Evolutionary conservation across 1,140 invertebrate species (phyloP), one percentile per base, ranked within the genome.

Genomic region (Apis laboriosa): DNA sequence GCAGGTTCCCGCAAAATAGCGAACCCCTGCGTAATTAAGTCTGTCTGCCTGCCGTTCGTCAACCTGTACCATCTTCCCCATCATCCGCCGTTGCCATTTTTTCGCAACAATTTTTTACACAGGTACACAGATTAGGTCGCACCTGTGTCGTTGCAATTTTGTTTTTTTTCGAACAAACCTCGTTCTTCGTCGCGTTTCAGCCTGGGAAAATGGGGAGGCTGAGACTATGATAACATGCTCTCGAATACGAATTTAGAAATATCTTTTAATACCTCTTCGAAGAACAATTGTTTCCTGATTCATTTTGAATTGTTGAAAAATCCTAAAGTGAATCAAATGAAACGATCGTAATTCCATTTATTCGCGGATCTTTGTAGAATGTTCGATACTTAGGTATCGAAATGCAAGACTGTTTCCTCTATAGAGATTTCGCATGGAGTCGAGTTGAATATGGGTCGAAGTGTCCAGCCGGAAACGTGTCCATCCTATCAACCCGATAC

Each of bases 51-150:
- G 61, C 68, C 28, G 83, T 77, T 88, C 79, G 74, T 88, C 78
- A 75, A 24, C 49, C 21, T 17, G 19, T 60, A 17, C 17, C 61
- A 17, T 56, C 66, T 49, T 70, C 21, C 19, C 58, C n/a, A n/a
- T n/a, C 24, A 5, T 11, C n/a, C 15, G 13, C 28, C 24, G 28
- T 55, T 55, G 24, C 24, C 49, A 13, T 49, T 61, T n/a, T 77
- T 60, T 55, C 58, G 73, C 77, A 73, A 84, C 85, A 84, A 81
- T 80, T 84, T 70, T 77, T 84, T 15, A 24, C 24, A 24, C 24
- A 24, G 24, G n/a, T 24, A 8, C 4, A 43, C 34, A 0, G 34
- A 4, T 43, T 43, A 43, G 0, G n/a, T 24, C 19, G 53, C 12
- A n/a, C 15, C 67, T 51, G 21, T 80, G 63, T 80, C 72, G 66